These are phyloP conservation scores for Microctenopoma steveboyesi DNA, from an alignment of 2,797 vertebrate genomes.

Conservation along the genomic window DNA sequence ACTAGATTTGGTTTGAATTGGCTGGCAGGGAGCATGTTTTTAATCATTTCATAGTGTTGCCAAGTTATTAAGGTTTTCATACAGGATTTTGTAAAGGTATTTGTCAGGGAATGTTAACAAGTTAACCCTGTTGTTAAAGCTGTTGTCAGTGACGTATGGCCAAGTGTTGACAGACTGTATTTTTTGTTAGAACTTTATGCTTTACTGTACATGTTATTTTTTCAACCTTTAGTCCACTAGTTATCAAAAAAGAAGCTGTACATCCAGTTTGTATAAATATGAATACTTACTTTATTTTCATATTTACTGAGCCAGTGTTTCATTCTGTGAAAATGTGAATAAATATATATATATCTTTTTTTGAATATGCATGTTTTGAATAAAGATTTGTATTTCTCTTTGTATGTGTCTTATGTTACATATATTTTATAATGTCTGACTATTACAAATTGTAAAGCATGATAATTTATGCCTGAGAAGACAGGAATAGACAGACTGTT, in stretches of 20 bases:
- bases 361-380: constrained; percentile 61
- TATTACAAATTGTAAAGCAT: not conserved
- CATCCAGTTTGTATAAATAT: not conserved
- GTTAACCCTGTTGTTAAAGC: not conserved
- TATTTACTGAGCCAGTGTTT: constrained; percentile 52
- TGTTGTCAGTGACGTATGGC: constrained; percentile 25
- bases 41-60: constrained; percentile 18
- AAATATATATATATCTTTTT: constrained; percentile 33
- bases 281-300: constrained; percentile 10
- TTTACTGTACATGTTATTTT: not conserved
- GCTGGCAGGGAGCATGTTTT: not conserved
- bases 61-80: constrained; percentile 1
- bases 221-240: not conserved
- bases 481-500: too few relatives aligned
- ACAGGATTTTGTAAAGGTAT: constrained; percentile 9
- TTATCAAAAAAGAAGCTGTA: not conserved
- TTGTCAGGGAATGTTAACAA: constrained; percentile 16
- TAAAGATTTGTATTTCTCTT: constrained; percentile 47
- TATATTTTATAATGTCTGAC: not conserved
- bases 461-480: not conserved
- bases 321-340: constrained; percentile 31
- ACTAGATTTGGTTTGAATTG: constrained; percentile 4
- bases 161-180: not conserved
- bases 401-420: constrained; percentile 13
- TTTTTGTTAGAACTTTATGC: constrained; percentile 9